These are phyloP conservation scores for Leucopternis melanops DNA, from an alignment of 2,113 vertebrate species.

Conservation along the genomic window DNA sequence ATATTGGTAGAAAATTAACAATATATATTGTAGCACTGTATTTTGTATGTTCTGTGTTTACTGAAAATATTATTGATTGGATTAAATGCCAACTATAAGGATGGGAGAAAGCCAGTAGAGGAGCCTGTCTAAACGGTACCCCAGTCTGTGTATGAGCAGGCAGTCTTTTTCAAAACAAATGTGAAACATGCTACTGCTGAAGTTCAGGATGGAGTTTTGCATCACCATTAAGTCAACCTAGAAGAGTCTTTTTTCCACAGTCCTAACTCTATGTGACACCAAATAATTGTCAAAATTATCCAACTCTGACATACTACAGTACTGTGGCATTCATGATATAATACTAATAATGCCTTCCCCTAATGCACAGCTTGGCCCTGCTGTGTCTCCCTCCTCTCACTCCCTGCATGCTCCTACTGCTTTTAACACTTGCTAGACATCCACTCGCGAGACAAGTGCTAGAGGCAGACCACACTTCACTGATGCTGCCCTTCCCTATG, in stretches of 20 bases:
- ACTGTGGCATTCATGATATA: neutral
- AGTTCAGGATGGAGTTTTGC: neutral
- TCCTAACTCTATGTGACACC: neutral
- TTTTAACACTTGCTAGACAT: neutral
- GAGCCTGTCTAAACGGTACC: neutral
- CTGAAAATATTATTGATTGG: neutral
- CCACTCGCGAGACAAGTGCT: neutral
- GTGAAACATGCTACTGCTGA: neutral
- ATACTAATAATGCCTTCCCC: neutral
- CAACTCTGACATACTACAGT: neutral
- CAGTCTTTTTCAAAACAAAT: neutral
- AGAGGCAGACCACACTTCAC: neutral
- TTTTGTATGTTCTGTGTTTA: neutral
- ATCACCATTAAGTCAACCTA: neutral
- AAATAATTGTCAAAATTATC: neutral
- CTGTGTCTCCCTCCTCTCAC: neutral
- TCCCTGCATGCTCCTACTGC: neutral
- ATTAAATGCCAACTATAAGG: neutral
- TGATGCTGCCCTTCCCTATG: neutral
- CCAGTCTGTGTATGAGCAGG: neutral
- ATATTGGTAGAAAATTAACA: neutral
- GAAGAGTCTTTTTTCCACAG: neutral
- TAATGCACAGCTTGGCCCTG: no score
- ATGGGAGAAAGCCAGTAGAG: neutral
- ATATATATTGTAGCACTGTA: neutral